phyloP scores from a whole-genome alignment of 2,113 vertebrate genomes.

The Marmota monax region DNA sequence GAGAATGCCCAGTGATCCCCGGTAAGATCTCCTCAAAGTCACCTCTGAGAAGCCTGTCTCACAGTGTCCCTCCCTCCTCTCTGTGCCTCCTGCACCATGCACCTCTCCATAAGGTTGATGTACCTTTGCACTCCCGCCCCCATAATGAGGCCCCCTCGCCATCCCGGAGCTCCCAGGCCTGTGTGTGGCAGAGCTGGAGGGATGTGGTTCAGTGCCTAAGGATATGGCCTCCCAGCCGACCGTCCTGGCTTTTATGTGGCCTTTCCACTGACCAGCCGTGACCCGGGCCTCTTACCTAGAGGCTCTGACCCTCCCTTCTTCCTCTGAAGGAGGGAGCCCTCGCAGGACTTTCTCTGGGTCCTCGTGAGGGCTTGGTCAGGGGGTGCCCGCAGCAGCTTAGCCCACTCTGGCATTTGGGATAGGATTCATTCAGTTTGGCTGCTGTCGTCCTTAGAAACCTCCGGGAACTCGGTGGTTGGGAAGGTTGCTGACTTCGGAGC shows the following conservation, averaged over 20 bases:
- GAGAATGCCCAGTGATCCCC: not conserved
- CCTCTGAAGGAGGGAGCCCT: not conserved
- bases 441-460: not conserved
- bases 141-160: not conserved
- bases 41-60: not conserved
- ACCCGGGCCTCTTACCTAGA: too few relatives aligned
- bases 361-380: not conserved
- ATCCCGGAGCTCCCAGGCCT: not conserved
- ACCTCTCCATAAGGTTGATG: rapidly evolving
- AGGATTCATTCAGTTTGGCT: rapidly evolving
- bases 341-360: rapidly evolving
- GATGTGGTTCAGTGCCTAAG: rapidly evolving
- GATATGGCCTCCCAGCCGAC: not conserved
- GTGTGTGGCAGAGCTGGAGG: not conserved
- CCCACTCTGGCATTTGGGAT: rapidly evolving
- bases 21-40: not conserved
- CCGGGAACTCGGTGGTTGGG: not conserved
- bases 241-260: not conserved
- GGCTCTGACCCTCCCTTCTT: rapidly evolving
- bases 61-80: rapidly evolving
- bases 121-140: not conserved
- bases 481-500: not conserved
- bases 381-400: not conserved
- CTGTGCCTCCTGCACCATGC: not conserved
- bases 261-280: not conserved